Conservation (phyloP, 2,888 invertebrate genomes). For the Argyresthia goedartella region DNA sequence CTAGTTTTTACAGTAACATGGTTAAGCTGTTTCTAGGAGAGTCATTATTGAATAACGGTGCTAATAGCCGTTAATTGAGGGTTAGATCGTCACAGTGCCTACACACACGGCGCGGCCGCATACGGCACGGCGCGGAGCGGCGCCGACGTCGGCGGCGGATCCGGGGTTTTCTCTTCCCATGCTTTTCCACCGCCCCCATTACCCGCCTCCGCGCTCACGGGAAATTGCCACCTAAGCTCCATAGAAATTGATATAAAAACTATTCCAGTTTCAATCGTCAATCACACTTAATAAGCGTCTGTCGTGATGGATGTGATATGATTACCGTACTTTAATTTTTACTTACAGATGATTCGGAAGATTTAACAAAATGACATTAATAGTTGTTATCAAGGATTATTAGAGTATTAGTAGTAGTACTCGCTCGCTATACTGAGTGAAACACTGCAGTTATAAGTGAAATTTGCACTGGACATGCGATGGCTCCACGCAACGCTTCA, state of each 20-base stretch:
- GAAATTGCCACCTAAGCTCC: not conserved
- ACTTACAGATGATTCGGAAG: no score
- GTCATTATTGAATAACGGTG: slow-evolving; percentile 6
- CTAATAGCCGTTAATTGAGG: slow-evolving; percentile 4
- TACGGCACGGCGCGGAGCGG: not conserved
- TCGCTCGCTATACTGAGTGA: slow-evolving; percentile 7
- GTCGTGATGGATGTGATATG: no score
- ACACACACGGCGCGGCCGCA: slow-evolving; percentile 14
- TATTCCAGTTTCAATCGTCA: not conserved
- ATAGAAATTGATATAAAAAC: not conserved
- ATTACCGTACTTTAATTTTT: not conserved
- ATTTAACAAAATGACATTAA: no score
- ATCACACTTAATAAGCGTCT: no score
- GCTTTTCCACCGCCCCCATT: slow-evolving; percentile 18
- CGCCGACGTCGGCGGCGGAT: no score
- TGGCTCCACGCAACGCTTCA: slow-evolving; percentile 43
- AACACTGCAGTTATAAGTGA: slow-evolving; percentile 28
- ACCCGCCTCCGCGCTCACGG: not conserved
- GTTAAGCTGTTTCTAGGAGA: slow-evolving; percentile 3
- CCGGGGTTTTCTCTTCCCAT: slow-evolving; percentile 46
- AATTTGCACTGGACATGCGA: slow-evolving; percentile 49
- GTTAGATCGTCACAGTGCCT: slow-evolving; percentile 9
- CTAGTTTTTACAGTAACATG: slow-evolving; percentile 2
- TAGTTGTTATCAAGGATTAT: no score
- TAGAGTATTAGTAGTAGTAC: slow-evolving; percentile 3